These are phyloP conservation scores for Frankliniella intonsa DNA, from an alignment of 2,888 invertebrate genomes.

Conservation along the genomic window DNA sequence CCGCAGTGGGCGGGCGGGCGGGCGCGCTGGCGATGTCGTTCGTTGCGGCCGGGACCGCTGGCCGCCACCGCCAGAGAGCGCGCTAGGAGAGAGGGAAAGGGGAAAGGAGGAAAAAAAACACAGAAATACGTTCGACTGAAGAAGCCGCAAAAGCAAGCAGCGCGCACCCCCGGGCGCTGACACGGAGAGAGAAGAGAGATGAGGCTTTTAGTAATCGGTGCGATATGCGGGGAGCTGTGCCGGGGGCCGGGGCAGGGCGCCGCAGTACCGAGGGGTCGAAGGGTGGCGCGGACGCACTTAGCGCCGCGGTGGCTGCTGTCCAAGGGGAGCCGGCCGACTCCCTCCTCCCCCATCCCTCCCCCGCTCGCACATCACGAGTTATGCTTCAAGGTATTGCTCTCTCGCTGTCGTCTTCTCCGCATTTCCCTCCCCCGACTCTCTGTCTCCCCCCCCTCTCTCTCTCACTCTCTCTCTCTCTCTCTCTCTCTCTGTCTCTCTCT, in stretches of 20 bases:
- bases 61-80: not conserved
- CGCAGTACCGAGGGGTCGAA: too few species aligned
- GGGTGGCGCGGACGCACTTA: conserved; percentile 2
- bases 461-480: conserved; percentile 17
- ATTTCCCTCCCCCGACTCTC: not conserved
- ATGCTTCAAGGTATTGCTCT: conserved; percentile 10
- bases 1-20: too few species aligned
- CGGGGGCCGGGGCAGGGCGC: too few species aligned
- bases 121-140: not conserved
- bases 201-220: conserved; percentile 9
- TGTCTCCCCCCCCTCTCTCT: not conserved
- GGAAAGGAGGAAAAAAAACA: not conserved
- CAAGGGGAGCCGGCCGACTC: not conserved
- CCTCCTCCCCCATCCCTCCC: not conserved
- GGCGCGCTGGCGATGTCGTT: too few species aligned
- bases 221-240: not conserved
- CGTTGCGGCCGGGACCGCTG: not conserved
- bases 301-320: conserved; percentile 15
- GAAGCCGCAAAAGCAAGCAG: not conserved
- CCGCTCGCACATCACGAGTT: not conserved
- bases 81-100: not conserved
- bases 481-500: not conserved
- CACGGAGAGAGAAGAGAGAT: not conserved
- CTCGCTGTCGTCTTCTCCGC: not conserved
- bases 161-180: not conserved